Conservation (phyloP, 1,140 invertebrate genomes). For the Himalopsyche phryganea region DNA sequence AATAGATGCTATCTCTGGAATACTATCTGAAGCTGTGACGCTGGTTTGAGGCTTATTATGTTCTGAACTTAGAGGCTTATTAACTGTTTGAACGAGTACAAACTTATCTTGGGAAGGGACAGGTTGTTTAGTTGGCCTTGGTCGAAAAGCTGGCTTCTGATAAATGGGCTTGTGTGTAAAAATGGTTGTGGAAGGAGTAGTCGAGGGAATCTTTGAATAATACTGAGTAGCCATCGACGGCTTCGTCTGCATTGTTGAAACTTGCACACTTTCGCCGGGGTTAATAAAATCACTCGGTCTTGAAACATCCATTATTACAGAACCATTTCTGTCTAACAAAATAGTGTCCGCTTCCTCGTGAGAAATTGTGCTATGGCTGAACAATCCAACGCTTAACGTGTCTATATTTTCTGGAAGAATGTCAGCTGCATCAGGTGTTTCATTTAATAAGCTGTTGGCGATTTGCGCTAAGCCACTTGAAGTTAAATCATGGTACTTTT, state of each 20-base stretch:
- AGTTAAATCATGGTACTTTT: conserved; percentile 31
- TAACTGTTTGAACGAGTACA: conserved; percentile 38
- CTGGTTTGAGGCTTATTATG: conserved; percentile 32
- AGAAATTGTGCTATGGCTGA: conserved; percentile 54
- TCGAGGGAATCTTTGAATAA: conserved; percentile 37
- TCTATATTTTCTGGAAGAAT: conserved; percentile 6
- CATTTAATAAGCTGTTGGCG: conserved; percentile 48
- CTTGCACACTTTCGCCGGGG: conserved; percentile 39
- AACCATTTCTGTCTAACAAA: conserved; percentile 61
- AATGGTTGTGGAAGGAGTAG: conserved; percentile 37
- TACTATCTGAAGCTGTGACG: conserved; percentile 42
- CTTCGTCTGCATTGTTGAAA: conserved; percentile 50
- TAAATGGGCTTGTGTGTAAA: conserved; percentile 44
- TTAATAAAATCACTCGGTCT: conserved; percentile 57
- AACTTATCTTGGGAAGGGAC: conserved; percentile 34
- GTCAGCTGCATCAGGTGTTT: conserved; percentile 1
- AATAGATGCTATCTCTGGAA: conserved; percentile 54
- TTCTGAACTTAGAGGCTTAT: conserved; percentile 24
- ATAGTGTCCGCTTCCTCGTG: conserved; percentile 63
- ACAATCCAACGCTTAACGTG: conserved; percentile 25
- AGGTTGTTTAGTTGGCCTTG: conserved; percentile 42
- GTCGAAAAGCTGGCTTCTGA: conserved; percentile 46
- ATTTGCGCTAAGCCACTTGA: conserved; percentile 50
- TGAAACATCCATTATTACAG: conserved; percentile 53
- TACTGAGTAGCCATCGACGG: conserved; percentile 39